Conservation (phyloP, 1,140 invertebrate genomes). For the Brachionus koreanus region DNA sequence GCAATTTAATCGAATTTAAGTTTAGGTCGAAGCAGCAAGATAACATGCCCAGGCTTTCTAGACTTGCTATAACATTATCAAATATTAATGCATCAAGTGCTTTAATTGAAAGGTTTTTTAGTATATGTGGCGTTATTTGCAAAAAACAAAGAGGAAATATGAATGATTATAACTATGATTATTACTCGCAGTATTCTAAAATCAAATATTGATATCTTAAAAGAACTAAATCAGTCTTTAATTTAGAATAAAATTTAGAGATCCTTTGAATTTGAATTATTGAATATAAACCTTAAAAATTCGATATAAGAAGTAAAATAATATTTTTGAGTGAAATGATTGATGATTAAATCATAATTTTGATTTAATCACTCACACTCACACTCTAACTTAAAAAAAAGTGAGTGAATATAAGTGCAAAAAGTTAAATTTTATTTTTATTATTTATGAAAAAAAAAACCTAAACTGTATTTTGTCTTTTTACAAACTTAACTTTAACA, state of each 20-base stretch:
- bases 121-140: slow-evolving; percentile 11
- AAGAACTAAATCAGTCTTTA: background rate
- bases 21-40: background rate
- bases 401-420: no score
- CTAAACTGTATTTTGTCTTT: background rate
- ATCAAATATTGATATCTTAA: background rate
- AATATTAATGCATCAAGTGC: background rate
- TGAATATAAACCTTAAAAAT: no score
- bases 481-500: background rate
- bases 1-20: background rate
- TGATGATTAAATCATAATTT: background rate
- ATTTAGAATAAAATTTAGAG: background rate
- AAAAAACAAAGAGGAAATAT: slow-evolving; percentile 23
- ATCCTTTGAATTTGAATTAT: no score
- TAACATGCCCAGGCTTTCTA: background rate
- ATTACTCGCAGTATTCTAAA: background rate
- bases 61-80: background rate
- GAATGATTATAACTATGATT: slow-evolving; percentile 12
- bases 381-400: no score
- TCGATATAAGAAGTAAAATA: no score
- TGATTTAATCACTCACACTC: background rate
- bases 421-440: background rate
- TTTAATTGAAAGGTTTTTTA: background rate
- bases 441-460: background rate
- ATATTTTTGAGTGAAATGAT: background rate